These are phyloP conservation scores for Styela plicata DNA, from an alignment of 23 tunicate genomes.

Conservation along the genomic window DNA sequence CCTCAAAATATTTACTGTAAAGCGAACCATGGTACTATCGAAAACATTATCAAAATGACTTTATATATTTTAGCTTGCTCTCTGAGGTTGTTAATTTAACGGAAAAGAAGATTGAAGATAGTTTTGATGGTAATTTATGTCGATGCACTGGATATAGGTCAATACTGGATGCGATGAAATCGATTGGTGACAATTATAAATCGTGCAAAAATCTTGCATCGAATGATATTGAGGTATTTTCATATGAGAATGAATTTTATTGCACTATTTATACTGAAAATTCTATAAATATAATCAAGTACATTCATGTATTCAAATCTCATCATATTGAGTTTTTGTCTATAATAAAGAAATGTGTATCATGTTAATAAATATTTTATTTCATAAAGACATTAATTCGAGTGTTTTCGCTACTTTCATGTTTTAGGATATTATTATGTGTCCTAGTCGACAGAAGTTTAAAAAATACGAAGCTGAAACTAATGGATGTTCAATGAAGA, in stretches of 20 bases:
- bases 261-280: not conserved
- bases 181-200: conserved; percentile 58
- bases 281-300: too few species aligned
- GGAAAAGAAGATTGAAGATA: conserved; percentile 56
- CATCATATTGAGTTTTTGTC: too few species aligned
- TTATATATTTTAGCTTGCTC: conserved; percentile 25
- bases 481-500: too few species aligned
- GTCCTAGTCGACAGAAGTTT: too few species aligned
- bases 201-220: conserved; percentile 22
- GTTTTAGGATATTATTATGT: too few species aligned
- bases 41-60: not conserved
- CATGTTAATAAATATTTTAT: too few species aligned
- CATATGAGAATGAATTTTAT: not conserved
- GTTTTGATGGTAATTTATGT: conserved; percentile 88
- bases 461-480: too few species aligned
- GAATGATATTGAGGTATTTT: conserved; percentile 62
- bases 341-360: too few species aligned
- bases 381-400: too few species aligned
- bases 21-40: not conserved
- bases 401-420: too few species aligned
- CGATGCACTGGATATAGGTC: conserved; percentile 86
- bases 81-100: conserved; percentile 28
- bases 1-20: too few species aligned
- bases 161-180: conserved; percentile 82
- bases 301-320: too few species aligned